These are phyloP conservation scores for Sebastolobus altivelis DNA, from an alignment of 2,797 vertebrate species.

Conservation along the genomic window DNA sequence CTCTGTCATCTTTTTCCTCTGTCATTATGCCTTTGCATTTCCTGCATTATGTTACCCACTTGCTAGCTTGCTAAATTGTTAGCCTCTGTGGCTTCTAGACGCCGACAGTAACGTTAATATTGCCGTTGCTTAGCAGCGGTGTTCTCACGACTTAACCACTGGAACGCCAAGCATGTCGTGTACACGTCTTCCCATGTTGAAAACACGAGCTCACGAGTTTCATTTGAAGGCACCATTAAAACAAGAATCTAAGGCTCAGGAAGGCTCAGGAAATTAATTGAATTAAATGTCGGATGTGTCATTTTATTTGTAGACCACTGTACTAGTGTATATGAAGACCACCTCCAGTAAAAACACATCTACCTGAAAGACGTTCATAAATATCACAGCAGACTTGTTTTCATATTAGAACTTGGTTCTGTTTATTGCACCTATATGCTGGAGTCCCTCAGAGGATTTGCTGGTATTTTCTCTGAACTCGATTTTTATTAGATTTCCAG, in stretches of 20 bases:
- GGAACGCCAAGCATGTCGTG: no score
- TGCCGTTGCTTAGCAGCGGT: no score
- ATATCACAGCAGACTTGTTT: constrained; percentile 29
- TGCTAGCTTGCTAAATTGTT: no score
- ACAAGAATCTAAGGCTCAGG: not conserved
- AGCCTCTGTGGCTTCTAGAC: no score
- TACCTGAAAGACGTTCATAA: constrained; percentile 35
- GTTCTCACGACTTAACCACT: no score
- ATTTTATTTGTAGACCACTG: constrained; percentile 2
- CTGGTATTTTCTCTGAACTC: constrained; percentile 51
- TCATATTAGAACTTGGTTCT: constrained; percentile 35
- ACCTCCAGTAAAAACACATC: constrained; percentile 5
- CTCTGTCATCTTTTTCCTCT: no score
- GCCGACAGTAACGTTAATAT: no score
- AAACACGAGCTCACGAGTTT: no score
- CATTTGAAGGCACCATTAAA: not conserved
- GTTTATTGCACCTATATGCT: constrained; percentile 53
- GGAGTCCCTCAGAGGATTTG: constrained; percentile 60
- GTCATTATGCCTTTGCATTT: no score
- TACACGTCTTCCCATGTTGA: no score
- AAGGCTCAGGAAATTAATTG: not conserved
- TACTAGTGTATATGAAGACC: not conserved
- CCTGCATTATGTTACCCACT: no score
- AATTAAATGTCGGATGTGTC: not conserved
- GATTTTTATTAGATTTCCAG: constrained; percentile 67